phyloP scores from a whole-genome alignment of 92 coral and sea anemone genomes.

The Palythoa caribaeorum region DNA sequence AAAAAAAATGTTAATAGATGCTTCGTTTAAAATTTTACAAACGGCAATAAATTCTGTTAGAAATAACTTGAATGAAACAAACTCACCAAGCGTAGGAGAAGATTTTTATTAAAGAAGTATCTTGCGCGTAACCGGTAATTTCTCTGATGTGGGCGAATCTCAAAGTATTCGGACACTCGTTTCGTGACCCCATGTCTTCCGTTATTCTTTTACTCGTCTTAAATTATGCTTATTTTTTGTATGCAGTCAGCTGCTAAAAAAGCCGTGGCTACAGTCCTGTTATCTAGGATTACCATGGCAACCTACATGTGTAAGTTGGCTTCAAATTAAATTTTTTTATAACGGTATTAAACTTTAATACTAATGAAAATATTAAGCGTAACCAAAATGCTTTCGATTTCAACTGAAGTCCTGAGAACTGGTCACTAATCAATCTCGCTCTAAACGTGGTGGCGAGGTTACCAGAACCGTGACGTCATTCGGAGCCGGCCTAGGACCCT shows the following conservation, averaged over 20 bases:
- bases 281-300: constrained; percentile 51
- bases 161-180: not conserved
- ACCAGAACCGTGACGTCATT: no score
- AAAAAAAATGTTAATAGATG: no score
- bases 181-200: constrained; percentile 44
- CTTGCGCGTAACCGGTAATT: not conserved
- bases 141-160: not conserved
- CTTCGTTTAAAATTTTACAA: no score
- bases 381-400: not conserved
- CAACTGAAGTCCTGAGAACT: no score
- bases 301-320: constrained; percentile 45
- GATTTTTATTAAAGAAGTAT: not conserved
- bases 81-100: no score
- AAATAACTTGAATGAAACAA: no score
- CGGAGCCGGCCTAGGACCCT: no score
- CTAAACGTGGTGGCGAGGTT: no score
- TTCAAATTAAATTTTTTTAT: not conserved
- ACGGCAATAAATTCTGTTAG: no score
- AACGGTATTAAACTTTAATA: no score
- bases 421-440: no score
- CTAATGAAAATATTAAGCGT: no score
- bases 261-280: constrained; percentile 44
- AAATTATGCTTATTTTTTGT: constrained; percentile 14
- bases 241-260: constrained; percentile 46
- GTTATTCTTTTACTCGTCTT: not conserved